These are phyloP conservation scores for Phyllopteryx taeniolatus DNA, from an alignment of 2,113 vertebrate species.

Conservation along the genomic window DNA sequence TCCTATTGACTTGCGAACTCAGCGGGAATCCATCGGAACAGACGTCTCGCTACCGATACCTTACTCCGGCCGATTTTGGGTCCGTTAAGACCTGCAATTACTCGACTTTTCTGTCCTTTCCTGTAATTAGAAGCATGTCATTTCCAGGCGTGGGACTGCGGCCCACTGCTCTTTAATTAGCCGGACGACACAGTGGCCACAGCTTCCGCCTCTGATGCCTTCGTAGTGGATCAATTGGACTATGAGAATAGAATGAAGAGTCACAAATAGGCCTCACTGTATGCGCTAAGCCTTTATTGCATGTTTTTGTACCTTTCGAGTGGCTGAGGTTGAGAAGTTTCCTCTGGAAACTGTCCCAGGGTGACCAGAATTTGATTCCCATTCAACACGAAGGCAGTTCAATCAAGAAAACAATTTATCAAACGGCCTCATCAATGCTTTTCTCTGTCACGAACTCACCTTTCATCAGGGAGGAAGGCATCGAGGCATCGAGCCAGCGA, in stretches of 20 bases:
- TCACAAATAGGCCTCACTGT: background rate
- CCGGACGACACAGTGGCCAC: conserved; percentile 55
- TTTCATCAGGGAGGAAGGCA: conserved; percentile 43
- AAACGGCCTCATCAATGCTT: conserved; percentile 54
- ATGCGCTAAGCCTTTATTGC: background rate
- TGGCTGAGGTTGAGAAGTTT: background rate
- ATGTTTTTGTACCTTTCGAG: background rate
- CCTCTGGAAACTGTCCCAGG: conserved; percentile 19
- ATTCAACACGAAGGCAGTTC: conserved; percentile 34
- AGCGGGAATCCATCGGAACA: conserved; percentile 9
- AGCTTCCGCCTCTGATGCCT: conserved; percentile 14
- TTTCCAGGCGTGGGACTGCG: conserved; percentile 67
- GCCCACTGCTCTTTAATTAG: conserved; percentile 65
- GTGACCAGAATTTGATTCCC: conserved; percentile 46
- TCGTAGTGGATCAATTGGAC: background rate
- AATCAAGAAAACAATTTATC: conserved; percentile 47
- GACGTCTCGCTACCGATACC: conserved; percentile 48
- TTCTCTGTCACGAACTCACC: conserved; percentile 59
- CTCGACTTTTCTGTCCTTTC: conserved; percentile 49
- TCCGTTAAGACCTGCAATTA: conserved; percentile 60
- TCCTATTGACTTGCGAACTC: background rate
- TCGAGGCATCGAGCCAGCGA: conserved; percentile 31
- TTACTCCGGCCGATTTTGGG: conserved; percentile 31
- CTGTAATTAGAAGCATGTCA: conserved; percentile 73
- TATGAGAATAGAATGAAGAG: background rate